These are phyloP conservation scores for Perca flavescens DNA, from an alignment of 2,113 vertebrate species.

Conservation along the genomic window DNA sequence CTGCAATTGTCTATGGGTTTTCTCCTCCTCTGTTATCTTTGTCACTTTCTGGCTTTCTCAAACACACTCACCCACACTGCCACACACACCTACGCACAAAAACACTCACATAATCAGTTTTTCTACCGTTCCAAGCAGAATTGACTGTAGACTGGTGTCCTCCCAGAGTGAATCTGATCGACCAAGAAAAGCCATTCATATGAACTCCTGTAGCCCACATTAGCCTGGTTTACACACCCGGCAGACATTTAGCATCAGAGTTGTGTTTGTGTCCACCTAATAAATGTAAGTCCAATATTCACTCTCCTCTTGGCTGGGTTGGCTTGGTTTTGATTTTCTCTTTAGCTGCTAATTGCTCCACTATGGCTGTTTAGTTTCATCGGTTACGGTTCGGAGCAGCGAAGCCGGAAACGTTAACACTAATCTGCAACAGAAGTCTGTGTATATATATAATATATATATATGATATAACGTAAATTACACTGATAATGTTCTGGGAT, in stretches of 20 bases:
- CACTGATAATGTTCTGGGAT: too few species aligned
- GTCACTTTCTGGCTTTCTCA: slow-evolving; percentile 41
- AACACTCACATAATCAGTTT: slow-evolving; percentile 14
- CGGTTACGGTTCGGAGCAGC: too few species aligned
- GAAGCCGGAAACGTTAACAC: too few species aligned
- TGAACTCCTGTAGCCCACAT: not conserved
- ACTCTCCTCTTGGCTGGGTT: too few species aligned
- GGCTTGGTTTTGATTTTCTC: too few species aligned
- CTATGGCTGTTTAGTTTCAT: too few species aligned
- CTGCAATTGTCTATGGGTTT: slow-evolving; percentile 56
- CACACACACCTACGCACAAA: slow-evolving; percentile 9
- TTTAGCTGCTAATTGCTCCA: too few species aligned
- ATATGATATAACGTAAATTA: too few species aligned
- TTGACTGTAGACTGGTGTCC: not conserved
- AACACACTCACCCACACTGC: slow-evolving; percentile 30
- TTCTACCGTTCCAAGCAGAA: slow-evolving; percentile 1
- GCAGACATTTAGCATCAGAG: not conserved
- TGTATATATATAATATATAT: too few species aligned
- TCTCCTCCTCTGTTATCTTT: slow-evolving; percentile 47
- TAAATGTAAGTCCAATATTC: not conserved
- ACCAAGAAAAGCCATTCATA: slow-evolving; percentile 8
- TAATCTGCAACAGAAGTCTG: too few species aligned
- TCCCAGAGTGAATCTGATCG: not conserved
- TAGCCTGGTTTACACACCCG: too few species aligned
- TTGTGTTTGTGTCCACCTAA: not conserved